Percentiles rank a stretch among this genome's conserved stretches.
These are phyloP conservation scores for Onychomys torridus DNA, from an alignment of 2,797 vertebrate genomes.

Conservation along the genomic window DNA sequence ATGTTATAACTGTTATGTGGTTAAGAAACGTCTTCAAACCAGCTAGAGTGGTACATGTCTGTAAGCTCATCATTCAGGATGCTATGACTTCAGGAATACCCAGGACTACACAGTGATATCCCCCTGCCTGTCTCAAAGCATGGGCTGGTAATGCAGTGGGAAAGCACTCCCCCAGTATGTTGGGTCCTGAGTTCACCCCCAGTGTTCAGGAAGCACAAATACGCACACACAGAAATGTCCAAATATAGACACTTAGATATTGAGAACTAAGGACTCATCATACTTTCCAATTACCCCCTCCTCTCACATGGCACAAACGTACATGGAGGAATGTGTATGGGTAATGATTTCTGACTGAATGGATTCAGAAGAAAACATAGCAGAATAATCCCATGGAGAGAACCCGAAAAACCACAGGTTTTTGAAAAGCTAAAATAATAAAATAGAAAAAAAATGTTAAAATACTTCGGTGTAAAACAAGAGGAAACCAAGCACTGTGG, in stretches of 20 bases:
- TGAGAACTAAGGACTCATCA: neutral
- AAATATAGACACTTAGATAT: neutral
- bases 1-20: neutral
- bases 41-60: neutral
- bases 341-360: neutral
- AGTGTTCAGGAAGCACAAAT: neutral
- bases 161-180: too few relatives aligned
- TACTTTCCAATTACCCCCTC: neutral
- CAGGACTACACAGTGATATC: neutral
- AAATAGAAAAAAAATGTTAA: neutral
- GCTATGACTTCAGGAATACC: neutral
- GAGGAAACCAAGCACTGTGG: neutral
- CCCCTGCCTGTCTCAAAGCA: neutral
- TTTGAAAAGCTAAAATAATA: neutral
- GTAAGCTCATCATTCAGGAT: neutral
- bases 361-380: neutral
- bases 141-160: neutral
- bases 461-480: neutral
- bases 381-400: neutral
- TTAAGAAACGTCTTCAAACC: neutral
- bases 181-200: neutral
- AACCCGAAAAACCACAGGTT: neutral
- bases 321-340: neutral
- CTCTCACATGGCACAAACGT: neutral
- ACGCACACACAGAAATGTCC: neutral